phyloP scores from a whole-genome alignment of 2,113 vertebrate genomes.

The Arothron firmamentum region DNA sequence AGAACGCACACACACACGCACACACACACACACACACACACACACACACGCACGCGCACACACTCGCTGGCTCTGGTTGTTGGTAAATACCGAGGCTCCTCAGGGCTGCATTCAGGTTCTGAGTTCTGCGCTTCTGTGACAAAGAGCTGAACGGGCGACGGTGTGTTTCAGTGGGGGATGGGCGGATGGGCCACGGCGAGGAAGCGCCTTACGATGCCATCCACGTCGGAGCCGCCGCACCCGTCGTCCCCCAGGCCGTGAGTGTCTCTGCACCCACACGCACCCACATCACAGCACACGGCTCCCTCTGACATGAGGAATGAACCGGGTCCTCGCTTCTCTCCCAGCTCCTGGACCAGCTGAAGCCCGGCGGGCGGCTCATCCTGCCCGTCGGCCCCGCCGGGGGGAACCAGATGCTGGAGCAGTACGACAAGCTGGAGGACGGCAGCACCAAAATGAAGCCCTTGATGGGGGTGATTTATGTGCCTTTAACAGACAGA shows the following conservation, averaged over 20 bases:
- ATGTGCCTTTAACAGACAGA: constrained; percentile 99
- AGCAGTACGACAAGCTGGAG: constrained; percentile 97
- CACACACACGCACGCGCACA: no score
- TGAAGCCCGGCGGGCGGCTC: constrained; percentile 96
- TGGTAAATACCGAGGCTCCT: no score
- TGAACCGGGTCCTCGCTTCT: constrained; percentile 18
- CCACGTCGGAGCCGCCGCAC: constrained; percentile 95
- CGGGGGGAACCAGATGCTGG: constrained; percentile 98
- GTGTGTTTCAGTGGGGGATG: constrained; percentile 90
- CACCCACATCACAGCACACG: no score
- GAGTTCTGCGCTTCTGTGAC: no score
- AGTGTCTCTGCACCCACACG: constrained; percentile 53
- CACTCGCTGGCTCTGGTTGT: no score
- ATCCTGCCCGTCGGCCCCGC: constrained; percentile 96
- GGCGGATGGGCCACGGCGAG: constrained; percentile 83
- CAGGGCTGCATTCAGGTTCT: no score
- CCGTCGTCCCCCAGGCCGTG: constrained; percentile 93
- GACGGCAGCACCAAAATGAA: constrained; percentile 99
- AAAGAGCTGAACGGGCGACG: background rate
- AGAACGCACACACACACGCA: no score
- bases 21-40: no score
- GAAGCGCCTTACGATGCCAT: constrained; percentile 97
- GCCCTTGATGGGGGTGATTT: constrained; percentile 99
- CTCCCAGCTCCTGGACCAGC: constrained; percentile 91
- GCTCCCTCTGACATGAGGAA: background rate